These are phyloP conservation scores for Imbricaverruca yamaguchii DNA, from an alignment of 2,888 invertebrate species.

Conservation along the genomic window DNA sequence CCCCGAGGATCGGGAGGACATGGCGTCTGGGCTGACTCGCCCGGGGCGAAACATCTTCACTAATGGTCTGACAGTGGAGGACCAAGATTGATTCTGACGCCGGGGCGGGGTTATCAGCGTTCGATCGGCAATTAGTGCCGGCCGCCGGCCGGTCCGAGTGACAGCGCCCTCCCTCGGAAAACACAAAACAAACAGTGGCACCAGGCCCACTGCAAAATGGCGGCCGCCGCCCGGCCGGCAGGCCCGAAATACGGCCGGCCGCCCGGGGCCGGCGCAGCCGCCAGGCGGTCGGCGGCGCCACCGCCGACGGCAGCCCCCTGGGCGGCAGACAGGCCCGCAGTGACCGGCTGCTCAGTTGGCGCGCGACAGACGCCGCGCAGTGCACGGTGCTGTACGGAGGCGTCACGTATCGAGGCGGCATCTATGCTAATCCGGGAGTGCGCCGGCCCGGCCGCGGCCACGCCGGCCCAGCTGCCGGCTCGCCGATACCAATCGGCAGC, in stretches of 20 bases:
- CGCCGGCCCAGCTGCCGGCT: not conserved
- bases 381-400: too few species aligned
- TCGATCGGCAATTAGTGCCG: not conserved
- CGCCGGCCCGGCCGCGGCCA: not conserved
- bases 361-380: too few species aligned
- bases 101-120: not conserved
- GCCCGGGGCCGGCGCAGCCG: too few species aligned
- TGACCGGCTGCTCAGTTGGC: too few species aligned
- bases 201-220: not conserved
- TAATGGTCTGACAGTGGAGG: not conserved
- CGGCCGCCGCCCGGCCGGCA: not conserved
- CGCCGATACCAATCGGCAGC: not conserved
- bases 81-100: conserved; percentile 20
- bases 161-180: not conserved
- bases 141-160: not conserved
- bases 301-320: too few species aligned
- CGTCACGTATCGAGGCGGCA: not conserved
- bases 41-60: not conserved
- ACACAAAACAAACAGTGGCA: conserved; percentile 15
- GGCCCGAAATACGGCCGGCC: too few species aligned
- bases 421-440: conserved; percentile 2
- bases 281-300: too few species aligned
- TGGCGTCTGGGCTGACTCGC: too few species aligned
- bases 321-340: too few species aligned
- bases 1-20: too few species aligned